A percentile compares a stretch with the other conserved stretches of the same genome.
Conservation (phyloP, 2,888 invertebrate species). For the Amphimallon solstitiale region DNA sequence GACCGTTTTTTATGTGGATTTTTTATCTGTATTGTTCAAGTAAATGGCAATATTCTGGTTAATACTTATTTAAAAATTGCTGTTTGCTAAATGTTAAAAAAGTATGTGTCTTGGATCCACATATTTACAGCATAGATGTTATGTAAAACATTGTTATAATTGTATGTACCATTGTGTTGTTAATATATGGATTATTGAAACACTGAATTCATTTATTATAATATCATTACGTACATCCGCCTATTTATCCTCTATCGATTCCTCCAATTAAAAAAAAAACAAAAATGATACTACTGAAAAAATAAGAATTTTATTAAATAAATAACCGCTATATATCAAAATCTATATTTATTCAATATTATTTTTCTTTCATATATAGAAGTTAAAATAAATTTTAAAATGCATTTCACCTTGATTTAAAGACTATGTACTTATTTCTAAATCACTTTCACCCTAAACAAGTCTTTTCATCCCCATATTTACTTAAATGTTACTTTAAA, state of each 20-base stretch:
- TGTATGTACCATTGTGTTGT: conserved; percentile 57
- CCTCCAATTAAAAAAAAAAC: neutral
- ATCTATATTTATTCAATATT: too few species aligned
- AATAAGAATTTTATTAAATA: too few species aligned
- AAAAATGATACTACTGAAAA: neutral
- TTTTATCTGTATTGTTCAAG: conserved; percentile 33
- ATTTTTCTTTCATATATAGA: too few species aligned
- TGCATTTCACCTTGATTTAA: too few species aligned
- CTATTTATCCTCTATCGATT: conserved; percentile 10
- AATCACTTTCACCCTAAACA: too few species aligned
- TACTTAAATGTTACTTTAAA: neutral
- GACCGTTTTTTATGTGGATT: conserved; percentile 29
- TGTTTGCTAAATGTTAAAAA: conserved; percentile 16
- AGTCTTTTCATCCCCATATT: neutral
- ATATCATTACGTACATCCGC: conserved; percentile 18
- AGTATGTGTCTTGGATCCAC: conserved; percentile 54
- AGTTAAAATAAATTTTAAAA: too few species aligned
- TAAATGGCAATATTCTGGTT: conserved; percentile 41
- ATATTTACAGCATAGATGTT: conserved; percentile 59
- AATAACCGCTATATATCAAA: too few species aligned
- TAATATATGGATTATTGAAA: conserved; percentile 62
- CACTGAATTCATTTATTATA: conserved; percentile 39
- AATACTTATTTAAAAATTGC: conserved; percentile 12
- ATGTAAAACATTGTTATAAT: conserved; percentile 48
- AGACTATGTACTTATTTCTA: too few species aligned